Base-by-base conservation (phyloP, 2,113 vertebrate species). In the Microtus pennsylvanicus region DNA sequence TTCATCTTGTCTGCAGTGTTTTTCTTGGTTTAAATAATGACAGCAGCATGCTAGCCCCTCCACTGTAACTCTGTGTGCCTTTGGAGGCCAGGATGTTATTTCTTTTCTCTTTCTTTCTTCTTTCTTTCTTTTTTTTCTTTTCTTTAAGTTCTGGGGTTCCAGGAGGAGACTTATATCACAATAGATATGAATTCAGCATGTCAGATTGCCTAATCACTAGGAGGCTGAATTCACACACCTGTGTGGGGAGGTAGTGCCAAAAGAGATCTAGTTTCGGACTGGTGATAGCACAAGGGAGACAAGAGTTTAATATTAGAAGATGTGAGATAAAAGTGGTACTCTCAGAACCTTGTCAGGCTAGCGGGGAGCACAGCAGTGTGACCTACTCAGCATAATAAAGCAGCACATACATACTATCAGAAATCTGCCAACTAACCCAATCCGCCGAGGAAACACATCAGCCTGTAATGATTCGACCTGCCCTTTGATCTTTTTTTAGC, bases 11-110 rank as follows among this genome's bases (percentile, higher is more conserved):
- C 95, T 96, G 81, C 77, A 83, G 94, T 87, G 81, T 96, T 98
- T 97, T 95, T 92, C 96, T 97, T 97, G 87, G 94, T 96, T 95
- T 97, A 96, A 97, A 92, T 97, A 96, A 97, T 93, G 93, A 86
- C 80, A 97, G 86, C 78, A 94, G 89, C 69, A 92, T 69, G 82
- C 92, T 94, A 92, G 55, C 35, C 75, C 72, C 74, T 93, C 33
- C 16, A 33, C 50, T 38, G 35, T 90, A 95, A 97, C 50, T 96
- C 90, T 55, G 38, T 11, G 3, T 93, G 80, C 89, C 92, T 90
- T 91, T 88, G 78, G 47, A 80, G 67, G 30, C 3, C 33, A 96
- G 72, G 87, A 93, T 83, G 61, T 33, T 42, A 28, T 72, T 90
- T 58, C 42, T 42, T 0, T 50, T 50, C 1, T 50, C 47, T 11